Evolutionary conservation across 2,113 vertebrate species (phyloP), one percentile per base, ranked within the genome.

Genomic region (Gambusia holbrooki): DNA sequence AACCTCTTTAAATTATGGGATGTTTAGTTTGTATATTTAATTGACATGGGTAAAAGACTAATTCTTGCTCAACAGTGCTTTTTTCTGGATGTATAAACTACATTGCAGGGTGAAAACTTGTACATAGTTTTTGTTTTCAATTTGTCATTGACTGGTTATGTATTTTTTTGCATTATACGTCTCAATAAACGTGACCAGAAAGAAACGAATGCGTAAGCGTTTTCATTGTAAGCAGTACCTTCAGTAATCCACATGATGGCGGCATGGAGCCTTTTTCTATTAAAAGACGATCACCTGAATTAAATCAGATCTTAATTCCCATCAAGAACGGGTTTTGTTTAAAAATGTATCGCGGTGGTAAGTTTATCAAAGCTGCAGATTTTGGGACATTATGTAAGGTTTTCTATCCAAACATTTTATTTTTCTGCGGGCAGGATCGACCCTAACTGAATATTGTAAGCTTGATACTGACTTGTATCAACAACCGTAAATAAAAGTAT

Each of bases 101-200:
- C 35, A 60, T 42, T 37, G 42, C 4, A 40, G 76, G 79, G 69
- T 73, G 66, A 61, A 69, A 70, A 73, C 4, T 69, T 90, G 81
- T 88, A 77, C 11, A 87, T 86, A 78, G 2, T 77, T 4, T 54
- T 69, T 78, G 37, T 83, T 80, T 2, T 58, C 14, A 51, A 51
- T 67, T 82, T 79, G 64, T 25, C 70, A 77, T 76, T 78, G 66
- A 77, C 51, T 69, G 45, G 58, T 83, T 37, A 11, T 90, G 82
- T 86, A 83, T 64, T 88, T 88, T 74, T 74, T 90, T 85, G 51
- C 74, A 77, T 73, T 17, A 45, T 45, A 48, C 33, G 42, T 88
- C 89, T 89, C 78, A 92, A 92, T 92, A 93, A 92, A 92, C 28
- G 4, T 17, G 40, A 64, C 3, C 7, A 48, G 7, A 81, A 25